Evolutionary conservation across 2,888 invertebrate species (phyloP), one percentile per base, ranked within the genome.

Genomic region (Cyaniris semiargus): DNA sequence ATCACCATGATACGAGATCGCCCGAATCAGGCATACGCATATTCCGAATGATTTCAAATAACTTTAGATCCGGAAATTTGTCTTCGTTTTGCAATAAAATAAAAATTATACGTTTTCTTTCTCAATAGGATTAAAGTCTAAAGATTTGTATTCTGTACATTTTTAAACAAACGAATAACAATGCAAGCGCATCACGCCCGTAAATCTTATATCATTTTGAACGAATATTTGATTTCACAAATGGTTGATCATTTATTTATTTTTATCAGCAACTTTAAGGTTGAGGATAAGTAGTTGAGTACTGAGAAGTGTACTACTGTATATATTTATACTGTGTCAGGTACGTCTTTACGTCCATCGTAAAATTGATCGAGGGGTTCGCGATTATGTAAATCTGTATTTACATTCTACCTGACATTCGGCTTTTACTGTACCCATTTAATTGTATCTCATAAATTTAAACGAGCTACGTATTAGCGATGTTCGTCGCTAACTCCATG

Each of bases 281-380:
- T 0, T 15, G 48, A 48, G 0, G 48, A 3, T 48, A 15, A 48
- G 48, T 48, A 13, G n/a, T n/a, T n/a, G n/a, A n/a, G n/a, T n/a
- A n/a, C n/a, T n/a, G n/a, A n/a, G n/a, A n/a, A n/a, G 5, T 53
- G 53, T 53, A 53, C 18, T 53, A 53, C 53, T 53, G 53, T 53
- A 5, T 18, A 53, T 18, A 53, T 18, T 53, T 53, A 53, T 53
- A 53, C 53, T 53, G 53, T 53, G 5, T 18, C 44, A 60, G 8
- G n/a, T 78, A 72, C 15, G 38, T 31, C 66, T 44, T 79, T 78
- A 79, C 77, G 78, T 80, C 79, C 58, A 71, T 78, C 79, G 78
- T 80, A 80, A 80, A 80, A 78, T 75, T 71, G 78, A 77, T 79
- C 79, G 78, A 77, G 80, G 78, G 53, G 53, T 53, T 72, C 34